Evolutionary conservation across 2,113 vertebrate species (phyloP).

Genomic region (cat (Felis catus)): DNA sequence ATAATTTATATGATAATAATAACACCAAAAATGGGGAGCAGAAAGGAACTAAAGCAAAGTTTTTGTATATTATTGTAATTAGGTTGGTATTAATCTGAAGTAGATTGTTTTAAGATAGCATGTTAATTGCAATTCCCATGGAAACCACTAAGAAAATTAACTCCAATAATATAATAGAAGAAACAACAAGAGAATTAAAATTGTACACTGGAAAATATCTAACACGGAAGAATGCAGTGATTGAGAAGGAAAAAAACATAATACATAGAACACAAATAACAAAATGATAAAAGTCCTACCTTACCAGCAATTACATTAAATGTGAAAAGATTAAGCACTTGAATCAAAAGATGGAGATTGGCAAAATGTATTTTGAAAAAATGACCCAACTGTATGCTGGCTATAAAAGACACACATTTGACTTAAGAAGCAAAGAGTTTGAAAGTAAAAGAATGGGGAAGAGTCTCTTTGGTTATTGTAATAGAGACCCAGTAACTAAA

Average conservation of each 20-base stretch:
- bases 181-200: constrained; percentile 15
- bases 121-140: not conserved
- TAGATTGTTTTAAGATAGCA: not conserved
- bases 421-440: not conserved
- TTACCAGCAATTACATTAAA: not conserved
- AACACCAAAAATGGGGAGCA: not conserved
- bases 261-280: not conserved
- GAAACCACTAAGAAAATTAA: not conserved
- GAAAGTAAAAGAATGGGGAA: not conserved
- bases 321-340: not conserved
- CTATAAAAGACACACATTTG: not conserved
- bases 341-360: not conserved
- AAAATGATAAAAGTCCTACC: not conserved
- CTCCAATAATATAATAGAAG: not conserved
- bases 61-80: not conserved
- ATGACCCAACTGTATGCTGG: not conserved
- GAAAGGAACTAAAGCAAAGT: not conserved
- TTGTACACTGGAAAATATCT: not conserved
- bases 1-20: not conserved
- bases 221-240: not conserved
- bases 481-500: not conserved
- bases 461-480: not conserved
- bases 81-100: constrained; percentile 33
- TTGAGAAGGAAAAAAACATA: not conserved
- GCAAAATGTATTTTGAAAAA: not conserved